Percentiles rank a stretch among this genome's conserved stretches.
Evolutionary conservation across 2,888 invertebrate genomes (phyloP).

Genomic region (Iselma pallidipennis): DNA sequence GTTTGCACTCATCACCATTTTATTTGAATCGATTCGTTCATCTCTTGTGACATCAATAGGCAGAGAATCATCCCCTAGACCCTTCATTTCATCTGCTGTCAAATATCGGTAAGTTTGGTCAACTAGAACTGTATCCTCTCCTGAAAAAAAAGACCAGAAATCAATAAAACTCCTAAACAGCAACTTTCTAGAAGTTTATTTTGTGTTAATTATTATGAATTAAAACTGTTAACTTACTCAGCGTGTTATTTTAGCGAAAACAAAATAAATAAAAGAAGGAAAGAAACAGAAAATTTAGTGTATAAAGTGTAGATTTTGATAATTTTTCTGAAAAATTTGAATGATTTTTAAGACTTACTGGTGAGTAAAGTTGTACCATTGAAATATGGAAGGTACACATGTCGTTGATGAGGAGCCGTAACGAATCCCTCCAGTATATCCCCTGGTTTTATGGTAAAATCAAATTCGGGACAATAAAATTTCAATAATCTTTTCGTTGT

Average conservation of each 20-base stretch:
- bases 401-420: slow-evolving; percentile 74
- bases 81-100: slow-evolving; percentile 95
- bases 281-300: slow-evolving; percentile 15
- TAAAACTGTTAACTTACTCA: neutral
- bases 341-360: slow-evolving; percentile 66
- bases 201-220: slow-evolving; percentile 2
- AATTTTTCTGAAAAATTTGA: neutral
- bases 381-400: slow-evolving; percentile 83
- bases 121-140: slow-evolving; percentile 88
- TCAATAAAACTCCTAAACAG: neutral
- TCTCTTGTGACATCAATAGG: slow-evolving; percentile 93
- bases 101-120: slow-evolving; percentile 91
- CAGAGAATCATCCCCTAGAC: slow-evolving; percentile 88
- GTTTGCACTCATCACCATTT: slow-evolving; percentile 60
- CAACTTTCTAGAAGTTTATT: neutral
- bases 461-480: slow-evolving; percentile 4
- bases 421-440: slow-evolving; percentile 64
- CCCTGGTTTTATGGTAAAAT: slow-evolving; percentile 43
- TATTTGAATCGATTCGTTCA: slow-evolving; percentile 77
- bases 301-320: slow-evolving; percentile 2
- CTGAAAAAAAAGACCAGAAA: slow-evolving; percentile 57
- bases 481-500: neutral
- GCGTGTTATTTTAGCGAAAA: slow-evolving; percentile 24
- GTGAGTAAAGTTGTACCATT: slow-evolving; percentile 78
- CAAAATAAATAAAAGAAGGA: slow-evolving; percentile 5